These are phyloP conservation scores for Centroberyx gerrardi DNA, from an alignment of 2,797 vertebrate genomes.

Conservation along the genomic window DNA sequence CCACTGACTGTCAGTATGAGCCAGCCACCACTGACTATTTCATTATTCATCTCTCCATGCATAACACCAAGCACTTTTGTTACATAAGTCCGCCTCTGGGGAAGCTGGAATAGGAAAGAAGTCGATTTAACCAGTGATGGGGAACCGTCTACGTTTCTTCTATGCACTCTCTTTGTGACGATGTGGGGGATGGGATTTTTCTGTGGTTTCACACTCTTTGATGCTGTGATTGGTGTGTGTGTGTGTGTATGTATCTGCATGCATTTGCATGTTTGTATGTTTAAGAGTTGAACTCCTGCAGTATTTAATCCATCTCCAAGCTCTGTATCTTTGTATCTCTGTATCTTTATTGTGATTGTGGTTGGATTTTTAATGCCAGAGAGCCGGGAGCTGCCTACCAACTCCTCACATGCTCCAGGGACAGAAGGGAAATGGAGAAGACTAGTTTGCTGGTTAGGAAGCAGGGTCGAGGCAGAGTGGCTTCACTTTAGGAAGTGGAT, in stretches of 20 bases:
- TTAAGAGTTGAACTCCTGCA: slow-evolving; percentile 31
- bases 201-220: slow-evolving; percentile 18
- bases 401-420: not conserved
- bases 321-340: no score
- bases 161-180: slow-evolving; percentile 44
- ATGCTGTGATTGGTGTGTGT: not conserved
- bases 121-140: slow-evolving; percentile 67
- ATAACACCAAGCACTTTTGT: slow-evolving; percentile 74
- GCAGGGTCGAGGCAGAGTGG: no score
- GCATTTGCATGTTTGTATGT: not conserved
- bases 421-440: no score
- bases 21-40: slow-evolving; percentile 61
- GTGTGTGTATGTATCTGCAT: not conserved
- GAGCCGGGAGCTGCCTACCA: not conserved
- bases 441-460: no score
- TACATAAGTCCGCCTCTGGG: slow-evolving; percentile 75
- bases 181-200: slow-evolving; percentile 38
- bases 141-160: slow-evolving; percentile 56
- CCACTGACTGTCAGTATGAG: slow-evolving; percentile 64
- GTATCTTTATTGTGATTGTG: slow-evolving; percentile 1
- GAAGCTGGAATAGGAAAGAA: slow-evolving; percentile 67
- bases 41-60: slow-evolving; percentile 78
- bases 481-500: no score
- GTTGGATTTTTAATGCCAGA: slow-evolving; percentile 11
- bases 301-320: slow-evolving; percentile 41